Evolutionary conservation across 2,113 vertebrate genomes (phyloP), one percentile per base, ranked within the genome.

Genomic region (Anoplopoma fimbria): DNA sequence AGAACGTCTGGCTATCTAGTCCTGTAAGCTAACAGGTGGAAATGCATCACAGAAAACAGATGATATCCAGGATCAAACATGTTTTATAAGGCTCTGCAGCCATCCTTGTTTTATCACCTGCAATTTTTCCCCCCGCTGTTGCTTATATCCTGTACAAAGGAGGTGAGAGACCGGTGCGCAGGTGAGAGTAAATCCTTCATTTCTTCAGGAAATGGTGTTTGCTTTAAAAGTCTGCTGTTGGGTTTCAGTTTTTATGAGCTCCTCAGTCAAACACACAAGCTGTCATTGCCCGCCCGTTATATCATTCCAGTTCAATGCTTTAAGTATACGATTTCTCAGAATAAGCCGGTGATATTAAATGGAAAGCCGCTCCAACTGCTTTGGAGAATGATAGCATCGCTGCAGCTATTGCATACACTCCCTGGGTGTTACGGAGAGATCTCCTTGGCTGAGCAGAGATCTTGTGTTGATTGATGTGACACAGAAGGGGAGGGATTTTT

Each of bases 341-440:
- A 83, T 90, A 86, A 89, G 76, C 83, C 27, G 60, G 36, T 69
- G 83, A 81, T 80, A 73, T 82, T 53, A 87, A 91, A 77, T n/a
- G 76, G 69, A 83, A 58, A 85, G 82, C 82, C 42, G 72, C 77
- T 83, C 58, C 79, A 57, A 58, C 51, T 75, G 80, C 79, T 84
- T 61, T 17, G 45, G 62, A 84, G 75, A 88, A 38, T 45, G 82
- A 85, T 86, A 71, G 73, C 63, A 86, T 89, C 74, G 4, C 87
- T 65, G 55, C 77, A 77, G 82, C 77, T 47, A 34, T 63, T 83
- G 77, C 86, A 65, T 62, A 14, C 58, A 9, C 70, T 89, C 83
- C 58, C 67, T 5, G 55, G 77, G 73, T 69, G 69, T 77, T 69
- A 25, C 14, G 61, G 63, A 69, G 75, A 69, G 81, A 81, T 82